Evolutionary conservation across 2,888 invertebrate genomes (phyloP).

Genomic region (Rhagophthalmus giganteus): DNA sequence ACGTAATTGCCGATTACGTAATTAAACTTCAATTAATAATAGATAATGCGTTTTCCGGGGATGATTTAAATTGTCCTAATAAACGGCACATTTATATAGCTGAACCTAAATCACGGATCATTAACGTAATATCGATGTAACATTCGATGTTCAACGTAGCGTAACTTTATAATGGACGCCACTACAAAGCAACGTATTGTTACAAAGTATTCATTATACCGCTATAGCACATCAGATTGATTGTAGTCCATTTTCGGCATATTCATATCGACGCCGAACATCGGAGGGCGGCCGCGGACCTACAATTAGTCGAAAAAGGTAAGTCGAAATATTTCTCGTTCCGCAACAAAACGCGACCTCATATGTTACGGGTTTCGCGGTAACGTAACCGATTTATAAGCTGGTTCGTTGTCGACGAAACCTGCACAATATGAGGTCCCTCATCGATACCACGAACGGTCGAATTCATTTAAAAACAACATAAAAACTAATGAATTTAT

Average conservation of each 20-base stretch:
- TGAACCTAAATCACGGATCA: conserved; percentile 5
- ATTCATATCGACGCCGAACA: no score
- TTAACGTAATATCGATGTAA: conserved; percentile 20
- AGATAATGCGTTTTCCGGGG: no score
- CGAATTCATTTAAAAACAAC: no score
- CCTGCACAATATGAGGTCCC: conserved; percentile 77
- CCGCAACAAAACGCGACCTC: conserved; percentile 55
- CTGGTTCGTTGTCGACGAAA: conserved; percentile 97
- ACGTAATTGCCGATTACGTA: no score
- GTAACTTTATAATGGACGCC: conserved; percentile 24
- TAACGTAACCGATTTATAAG: conserved; percentile 73
- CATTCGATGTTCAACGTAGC: conserved; percentile 16
- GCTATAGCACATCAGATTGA: not conserved
- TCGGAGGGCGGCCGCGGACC: not conserved
- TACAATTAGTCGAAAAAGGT: not conserved
- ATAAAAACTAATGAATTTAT: no score
- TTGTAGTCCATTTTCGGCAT: not conserved
- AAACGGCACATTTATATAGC: not conserved
- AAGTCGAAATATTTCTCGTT: not conserved
- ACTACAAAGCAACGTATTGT: conserved; percentile 19
- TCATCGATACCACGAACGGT: conserved; percentile 24
- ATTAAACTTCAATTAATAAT: no score
- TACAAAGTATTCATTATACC: not conserved
- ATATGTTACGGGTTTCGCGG: conserved; percentile 86
- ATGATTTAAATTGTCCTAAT: not conserved